Conservation (phyloP, 1,140 invertebrate genomes). For the Lepidurus apus region DNA sequence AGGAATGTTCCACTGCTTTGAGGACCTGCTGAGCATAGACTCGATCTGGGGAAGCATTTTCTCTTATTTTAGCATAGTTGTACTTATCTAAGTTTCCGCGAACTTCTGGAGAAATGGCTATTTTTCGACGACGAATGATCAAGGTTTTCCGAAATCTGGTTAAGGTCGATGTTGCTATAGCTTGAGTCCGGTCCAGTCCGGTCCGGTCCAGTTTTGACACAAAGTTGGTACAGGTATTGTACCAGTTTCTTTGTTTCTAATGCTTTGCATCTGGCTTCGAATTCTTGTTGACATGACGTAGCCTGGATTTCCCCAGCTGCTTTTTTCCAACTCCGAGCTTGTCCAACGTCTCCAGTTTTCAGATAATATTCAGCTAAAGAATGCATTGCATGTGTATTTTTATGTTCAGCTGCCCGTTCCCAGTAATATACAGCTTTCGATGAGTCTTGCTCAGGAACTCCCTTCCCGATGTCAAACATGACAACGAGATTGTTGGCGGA, state of each 20-base stretch:
- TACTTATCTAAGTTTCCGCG: background rate
- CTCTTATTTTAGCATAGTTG: background rate
- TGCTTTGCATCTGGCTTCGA: background rate
- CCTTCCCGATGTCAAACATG: background rate
- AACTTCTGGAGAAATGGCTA: background rate
- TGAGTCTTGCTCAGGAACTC: background rate
- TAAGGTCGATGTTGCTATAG: too few species aligned
- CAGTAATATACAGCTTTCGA: slow-evolving; percentile 34
- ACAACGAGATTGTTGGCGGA: slow-evolving; percentile 33
- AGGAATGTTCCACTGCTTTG: background rate
- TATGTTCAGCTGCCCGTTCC: slow-evolving; percentile 22
- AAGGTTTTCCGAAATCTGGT: too few species aligned
- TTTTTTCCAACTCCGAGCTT: background rate
- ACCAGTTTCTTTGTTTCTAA: too few species aligned
- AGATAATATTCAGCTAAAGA: slow-evolving; percentile 26
- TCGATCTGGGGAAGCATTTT: background rate
- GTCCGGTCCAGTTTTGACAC: too few species aligned
- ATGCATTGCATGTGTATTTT: slow-evolving; percentile 29
- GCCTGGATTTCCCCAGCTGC: too few species aligned
- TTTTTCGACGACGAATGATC: too few species aligned
- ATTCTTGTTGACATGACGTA: background rate
- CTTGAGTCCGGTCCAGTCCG: too few species aligned
- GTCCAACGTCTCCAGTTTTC: background rate
- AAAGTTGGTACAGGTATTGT: too few species aligned
- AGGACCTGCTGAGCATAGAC: background rate